Percentiles rank a stretch among this genome's conserved stretches.
Evolutionary conservation across 2,113 vertebrate species (phyloP).

Genomic region (Scortum barcoo): DNA sequence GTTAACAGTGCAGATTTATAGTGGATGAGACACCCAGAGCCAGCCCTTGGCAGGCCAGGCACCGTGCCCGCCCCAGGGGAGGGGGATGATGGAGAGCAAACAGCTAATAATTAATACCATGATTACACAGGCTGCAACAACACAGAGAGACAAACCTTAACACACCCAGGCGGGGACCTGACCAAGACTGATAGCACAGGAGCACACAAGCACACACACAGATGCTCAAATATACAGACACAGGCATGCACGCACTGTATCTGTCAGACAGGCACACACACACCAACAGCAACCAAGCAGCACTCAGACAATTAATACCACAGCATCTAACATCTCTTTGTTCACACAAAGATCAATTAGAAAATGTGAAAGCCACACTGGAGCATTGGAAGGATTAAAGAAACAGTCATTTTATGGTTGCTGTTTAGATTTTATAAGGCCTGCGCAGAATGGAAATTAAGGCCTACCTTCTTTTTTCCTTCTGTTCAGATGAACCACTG

Average conservation of each 20-base stretch:
- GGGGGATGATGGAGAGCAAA: conserved; percentile 85
- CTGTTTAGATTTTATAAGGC: conserved; percentile 48
- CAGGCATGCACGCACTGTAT: not conserved
- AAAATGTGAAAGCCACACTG: conserved; percentile 52
- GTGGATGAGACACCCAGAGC: conserved; percentile 76
- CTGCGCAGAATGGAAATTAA: not conserved
- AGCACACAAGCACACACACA: conserved; percentile 63
- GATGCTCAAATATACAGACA: conserved; percentile 72
- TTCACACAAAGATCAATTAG: conserved; percentile 57
- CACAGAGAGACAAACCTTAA: conserved; percentile 81
- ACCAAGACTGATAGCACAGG: conserved; percentile 80
- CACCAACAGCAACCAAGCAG: conserved; percentile 15
- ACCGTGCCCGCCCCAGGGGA: conserved; percentile 75
- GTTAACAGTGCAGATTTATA: conserved; percentile 79
- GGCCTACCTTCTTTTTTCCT: conserved; percentile 48
- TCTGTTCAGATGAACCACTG: conserved; percentile 20
- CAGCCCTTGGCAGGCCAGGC: conserved; percentile 80
- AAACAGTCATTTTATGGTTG: conserved; percentile 61
- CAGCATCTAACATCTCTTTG: conserved; percentile 44
- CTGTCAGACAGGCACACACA: conserved; percentile 4
- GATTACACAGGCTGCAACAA: conserved; percentile 84
- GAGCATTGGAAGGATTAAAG: conserved; percentile 39
- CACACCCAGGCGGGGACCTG: conserved; percentile 76
- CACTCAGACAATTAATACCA: conserved; percentile 31
- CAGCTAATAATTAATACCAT: conserved; percentile 87